phyloP scores from a whole-genome alignment of 2,113 vertebrate genomes.

The Equus przewalskii region DNA sequence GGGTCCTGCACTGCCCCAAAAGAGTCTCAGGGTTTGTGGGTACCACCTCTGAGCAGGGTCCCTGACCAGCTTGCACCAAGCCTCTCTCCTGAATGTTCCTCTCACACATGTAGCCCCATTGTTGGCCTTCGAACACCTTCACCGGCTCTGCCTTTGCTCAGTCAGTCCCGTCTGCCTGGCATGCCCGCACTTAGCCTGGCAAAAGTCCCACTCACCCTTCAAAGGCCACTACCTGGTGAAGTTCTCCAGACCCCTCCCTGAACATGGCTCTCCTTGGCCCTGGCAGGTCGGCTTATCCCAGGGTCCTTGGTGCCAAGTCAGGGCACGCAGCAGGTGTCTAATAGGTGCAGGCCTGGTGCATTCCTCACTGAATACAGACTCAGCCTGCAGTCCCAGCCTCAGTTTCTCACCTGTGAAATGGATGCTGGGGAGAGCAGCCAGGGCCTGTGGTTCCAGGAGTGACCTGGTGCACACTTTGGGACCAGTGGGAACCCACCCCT shows the following conservation, averaged over 20 bases:
- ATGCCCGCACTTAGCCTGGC: too few relatives aligned
- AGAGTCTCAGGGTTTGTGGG: neutral
- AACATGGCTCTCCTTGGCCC: neutral
- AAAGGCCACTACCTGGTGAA: neutral
- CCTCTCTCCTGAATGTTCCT: neutral
- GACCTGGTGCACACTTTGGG: fast-evolving
- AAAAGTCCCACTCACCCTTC: neutral
- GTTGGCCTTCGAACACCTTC: neutral
- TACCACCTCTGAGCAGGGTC: neutral
- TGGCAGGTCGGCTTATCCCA: too few relatives aligned
- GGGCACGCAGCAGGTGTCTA: neutral
- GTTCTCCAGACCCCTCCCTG: neutral
- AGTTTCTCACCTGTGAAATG: neutral
- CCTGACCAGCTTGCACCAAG: too few relatives aligned
- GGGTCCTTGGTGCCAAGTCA: neutral
- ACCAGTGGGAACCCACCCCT: fast-evolving
- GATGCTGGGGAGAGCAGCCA: neutral
- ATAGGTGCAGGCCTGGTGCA: neutral
- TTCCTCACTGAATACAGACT: neutral
- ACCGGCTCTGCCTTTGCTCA: neutral
- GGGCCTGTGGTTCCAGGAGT: neutral
- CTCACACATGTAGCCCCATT: fast-evolving
- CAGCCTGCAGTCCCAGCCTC: neutral
- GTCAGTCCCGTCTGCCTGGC: neutral
- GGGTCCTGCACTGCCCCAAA: neutral